Evolutionary conservation across 1,140 invertebrate species (phyloP).

Genomic region (Drosophila suzukii): DNA sequence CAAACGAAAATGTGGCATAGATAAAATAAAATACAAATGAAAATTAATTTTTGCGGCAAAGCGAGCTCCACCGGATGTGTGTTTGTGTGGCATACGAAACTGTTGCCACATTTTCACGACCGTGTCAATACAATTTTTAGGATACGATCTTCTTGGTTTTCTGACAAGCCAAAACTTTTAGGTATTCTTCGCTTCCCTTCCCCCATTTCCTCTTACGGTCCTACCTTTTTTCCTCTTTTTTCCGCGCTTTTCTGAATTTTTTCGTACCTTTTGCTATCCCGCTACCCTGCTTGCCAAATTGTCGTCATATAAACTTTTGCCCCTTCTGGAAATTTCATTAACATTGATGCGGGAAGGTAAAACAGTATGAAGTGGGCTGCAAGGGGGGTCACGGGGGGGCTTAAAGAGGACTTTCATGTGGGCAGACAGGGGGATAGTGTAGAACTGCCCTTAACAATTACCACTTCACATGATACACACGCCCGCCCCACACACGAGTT

Average conservation of each 20-base stretch:
- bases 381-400: background rate
- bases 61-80: slow-evolving; percentile 5
- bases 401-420: background rate
- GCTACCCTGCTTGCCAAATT: slow-evolving; percentile 28
- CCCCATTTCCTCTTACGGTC: background rate
- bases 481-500: slow-evolving; percentile 5
- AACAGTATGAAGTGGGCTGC: slow-evolving; percentile 1
- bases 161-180: slow-evolving; percentile 5
- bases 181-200: background rate
- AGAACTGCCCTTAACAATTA: slow-evolving; percentile 50
- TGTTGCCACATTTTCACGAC: slow-evolving; percentile 53
- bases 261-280: slow-evolving; percentile 1
- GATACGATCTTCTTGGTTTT: slow-evolving; percentile 55
- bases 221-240: background rate
- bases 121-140: slow-evolving; percentile 73
- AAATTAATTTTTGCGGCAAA: slow-evolving; percentile 76
- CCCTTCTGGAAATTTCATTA: slow-evolving; percentile 67
- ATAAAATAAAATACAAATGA: slow-evolving; percentile 61
- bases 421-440: background rate
- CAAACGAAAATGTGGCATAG: slow-evolving; percentile 36
- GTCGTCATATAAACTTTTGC: slow-evolving; percentile 49
- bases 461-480: slow-evolving; percentile 34
- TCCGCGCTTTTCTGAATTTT: background rate
- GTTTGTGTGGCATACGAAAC: slow-evolving; percentile 8
- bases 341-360: slow-evolving; percentile 63